Evolutionary conservation across 1,140 invertebrate genomes (phyloP), one percentile per base, ranked within the genome.

Genomic region (Polypedilum vanderplanki): DNA sequence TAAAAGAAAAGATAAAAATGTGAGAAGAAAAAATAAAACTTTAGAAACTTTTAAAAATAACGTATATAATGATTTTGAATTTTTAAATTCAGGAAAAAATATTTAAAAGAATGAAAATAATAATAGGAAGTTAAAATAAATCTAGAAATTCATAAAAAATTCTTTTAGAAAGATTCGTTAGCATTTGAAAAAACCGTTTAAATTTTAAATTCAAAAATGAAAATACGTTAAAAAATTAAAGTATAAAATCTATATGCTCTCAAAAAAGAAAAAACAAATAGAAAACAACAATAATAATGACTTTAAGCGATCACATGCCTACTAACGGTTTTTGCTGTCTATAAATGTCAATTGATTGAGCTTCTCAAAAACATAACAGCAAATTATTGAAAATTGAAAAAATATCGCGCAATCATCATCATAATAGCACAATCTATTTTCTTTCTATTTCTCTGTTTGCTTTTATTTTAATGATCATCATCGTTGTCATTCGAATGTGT

Each of bases 331-430:
- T 46, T 15, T 12, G 46, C 12, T n/a, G 15, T 12, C 46, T 57
- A 57, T 57, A 57, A 57, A 57, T 57, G 46, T 57, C 46, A 57
- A 57, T 57, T 57, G 12, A 57, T 57, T 57, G 46, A 57, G 46
- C 46, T 57, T 57, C 46, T 57, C 46, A 57, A 57, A 57, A 57
- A n/a, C 12, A n/a, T 12, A 57, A 57, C 12, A 57, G n/a, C 46
- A 57, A 57, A 57, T 57, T 57, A 57, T 57, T 57, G 46, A 57
- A 57, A 57, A n/a, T 57, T 33, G 24, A 33, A 33, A 33, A 33
- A n/a, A 57, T 12, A 12, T 57, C 46, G 46, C 46, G 46, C 46
- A 57, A 57, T 57, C 46, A 57, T 57, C 46, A 57, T 57, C 46
- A 57, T 57, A 12, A 57, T 57, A 12, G n/a, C n/a, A 57, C 12